Evolutionary conservation across 2,113 vertebrate genomes (phyloP), one percentile per base, ranked within the genome.

Genomic region (Esox niger): DNA sequence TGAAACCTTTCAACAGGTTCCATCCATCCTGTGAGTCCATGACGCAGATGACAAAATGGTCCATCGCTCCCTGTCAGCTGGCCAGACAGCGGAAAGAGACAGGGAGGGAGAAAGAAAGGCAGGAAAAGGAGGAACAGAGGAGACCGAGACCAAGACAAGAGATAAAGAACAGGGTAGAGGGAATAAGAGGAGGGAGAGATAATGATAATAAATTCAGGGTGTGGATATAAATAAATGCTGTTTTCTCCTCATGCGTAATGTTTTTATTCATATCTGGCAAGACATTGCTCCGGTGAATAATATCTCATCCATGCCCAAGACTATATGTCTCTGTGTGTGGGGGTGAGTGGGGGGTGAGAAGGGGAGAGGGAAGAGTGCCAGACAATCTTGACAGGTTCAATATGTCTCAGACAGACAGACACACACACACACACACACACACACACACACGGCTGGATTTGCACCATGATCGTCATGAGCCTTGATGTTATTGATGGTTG

Each of bases 1-100:
- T n/a, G n/a, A n/a, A n/a, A n/a, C 78, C 75, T 79, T 70, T 76
- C 70, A 60, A 80, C 69, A 77, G 80, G 83, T n/a, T n/a, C 71
- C 82, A 84, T 76, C 81, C 73, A 71, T 80, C 47, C 1, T 70
- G 17, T 17, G 70, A 68, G 69, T 79, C 80, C 70, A 80, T 72
- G 78, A 77, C 69, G 66, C 66, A 56, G 17, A 55, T 69, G 77
- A 84, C 80, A 81, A 80, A 82, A 79, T 67, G 70, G 66, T 76
- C 75, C 73, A 73, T 84, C 74, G 75, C 76, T 76, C 64, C 3
- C 35, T 70, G 80, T 87, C 80, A 84, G 77, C 63, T 56, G 15
- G 80, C 56, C 71, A 85, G 81, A 82, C 77, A 75, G 74, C 11
- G 15, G 63, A 68, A 3, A 69, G 71, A 63, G 68, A 35, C 57